A percentile compares a stretch with the other conserved stretches of the same genome.
Evolutionary conservation across 1,140 invertebrate species (phyloP).

Genomic region (Heterodera carotae): DNA sequence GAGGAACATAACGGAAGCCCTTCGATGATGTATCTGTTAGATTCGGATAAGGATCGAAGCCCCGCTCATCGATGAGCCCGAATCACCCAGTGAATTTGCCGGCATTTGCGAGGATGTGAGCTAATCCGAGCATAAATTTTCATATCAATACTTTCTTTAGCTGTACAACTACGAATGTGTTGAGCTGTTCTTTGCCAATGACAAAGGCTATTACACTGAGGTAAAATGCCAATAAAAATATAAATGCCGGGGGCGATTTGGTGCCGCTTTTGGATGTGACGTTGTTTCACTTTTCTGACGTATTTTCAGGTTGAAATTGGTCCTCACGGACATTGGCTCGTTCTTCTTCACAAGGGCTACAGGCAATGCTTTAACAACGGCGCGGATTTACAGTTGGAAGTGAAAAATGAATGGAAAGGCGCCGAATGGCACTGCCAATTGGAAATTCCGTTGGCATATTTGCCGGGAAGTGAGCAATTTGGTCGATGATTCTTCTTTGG

Average conservation of each 20-base stretch:
- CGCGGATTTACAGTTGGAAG: constrained; percentile 58
- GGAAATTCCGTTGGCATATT: constrained; percentile 65
- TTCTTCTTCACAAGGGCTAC: constrained; percentile 56
- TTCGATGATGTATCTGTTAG: not conserved
- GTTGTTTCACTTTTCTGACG: constrained; percentile 16
- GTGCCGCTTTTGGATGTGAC: too few species aligned
- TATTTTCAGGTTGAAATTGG: constrained; percentile 48
- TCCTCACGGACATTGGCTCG: constrained; percentile 65
- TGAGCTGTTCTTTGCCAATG: constrained; percentile 64
- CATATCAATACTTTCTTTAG: constrained; percentile 40
- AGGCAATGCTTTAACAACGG: constrained; percentile 59
- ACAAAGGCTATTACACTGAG: constrained; percentile 61
- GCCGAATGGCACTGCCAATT: constrained; percentile 57
- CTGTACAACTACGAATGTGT: constrained; percentile 63
- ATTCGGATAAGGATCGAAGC: constrained; percentile 53
- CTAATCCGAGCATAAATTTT: not conserved
- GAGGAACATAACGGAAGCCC: too few species aligned
- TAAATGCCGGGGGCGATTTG: too few species aligned
- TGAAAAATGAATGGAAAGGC: constrained; percentile 54
- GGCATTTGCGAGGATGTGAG: constrained; percentile 54
- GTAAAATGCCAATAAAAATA: too few species aligned
- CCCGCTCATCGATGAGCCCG: constrained; percentile 63
- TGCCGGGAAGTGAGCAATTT: constrained; percentile 55
- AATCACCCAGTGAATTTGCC: constrained; percentile 57
- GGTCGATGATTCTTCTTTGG: constrained; percentile 35